Conservation (phyloP, 2,888 invertebrate species). For the Hermaeophaga mercurialis region DNA sequence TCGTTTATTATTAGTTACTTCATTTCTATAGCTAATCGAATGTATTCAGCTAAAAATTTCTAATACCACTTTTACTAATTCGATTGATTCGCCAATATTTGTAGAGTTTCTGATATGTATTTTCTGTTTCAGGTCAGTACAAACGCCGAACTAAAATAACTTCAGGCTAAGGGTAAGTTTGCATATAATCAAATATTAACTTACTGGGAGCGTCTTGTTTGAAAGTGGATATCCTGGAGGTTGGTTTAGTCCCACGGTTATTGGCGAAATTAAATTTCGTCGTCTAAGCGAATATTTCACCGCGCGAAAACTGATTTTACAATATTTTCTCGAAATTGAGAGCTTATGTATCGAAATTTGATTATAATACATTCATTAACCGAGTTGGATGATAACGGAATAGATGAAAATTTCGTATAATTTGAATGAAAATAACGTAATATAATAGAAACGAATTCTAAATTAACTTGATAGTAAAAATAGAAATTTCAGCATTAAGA, state of each 20-base stretch:
- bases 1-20: too few relatives aligned
- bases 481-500: too few relatives aligned
- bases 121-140: conserved; percentile 42
- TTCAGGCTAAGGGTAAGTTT: conserved; percentile 36
- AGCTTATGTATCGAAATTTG: too few relatives aligned
- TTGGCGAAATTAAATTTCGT: conserved; percentile 17
- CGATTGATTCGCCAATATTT: conserved; percentile 30
- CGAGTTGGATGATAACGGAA: too few relatives aligned
- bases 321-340: too few relatives aligned
- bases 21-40: not conserved
- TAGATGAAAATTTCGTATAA: too few relatives aligned
- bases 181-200: conserved; percentile 43
- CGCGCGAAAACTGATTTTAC: not conserved
- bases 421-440: too few relatives aligned
- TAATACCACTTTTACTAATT: not conserved
- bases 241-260: conserved; percentile 8
- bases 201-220: conserved; percentile 36
- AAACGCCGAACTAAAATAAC: conserved; percentile 21
- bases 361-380: too few relatives aligned
- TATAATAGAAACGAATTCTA: too few relatives aligned
- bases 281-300: not conserved
- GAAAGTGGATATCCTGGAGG: conserved; percentile 32
- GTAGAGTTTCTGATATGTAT: conserved; percentile 29
- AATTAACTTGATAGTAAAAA: too few relatives aligned
- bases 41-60: not conserved